Evolutionary conservation across 92 coral and sea anemone species (phyloP), one percentile per base, ranked within the genome.

Genomic region (Paragorgia papillata): DNA sequence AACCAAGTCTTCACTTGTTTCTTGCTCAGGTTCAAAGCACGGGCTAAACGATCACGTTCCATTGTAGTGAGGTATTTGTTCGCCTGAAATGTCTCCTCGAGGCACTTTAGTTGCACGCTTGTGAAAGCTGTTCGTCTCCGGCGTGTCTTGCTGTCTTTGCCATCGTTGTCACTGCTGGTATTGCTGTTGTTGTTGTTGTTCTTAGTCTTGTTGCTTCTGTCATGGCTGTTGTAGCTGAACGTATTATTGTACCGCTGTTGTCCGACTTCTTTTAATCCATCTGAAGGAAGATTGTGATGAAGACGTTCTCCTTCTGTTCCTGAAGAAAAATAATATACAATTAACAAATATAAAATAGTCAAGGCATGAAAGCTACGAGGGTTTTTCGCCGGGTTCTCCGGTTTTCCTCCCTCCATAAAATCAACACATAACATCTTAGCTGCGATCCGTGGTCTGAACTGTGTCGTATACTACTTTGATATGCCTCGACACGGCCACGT

Each of bases 1-100:
- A 49, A 71, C 78, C 78, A 71, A 10, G 78, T 71, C 34, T 63
- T 63, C 6, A 70, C 77, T 27, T 70, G 77, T 70, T 70, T 70
- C 40, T 70, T 70, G 43, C 77, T 70, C 46, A 70, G 59, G 40
- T 70, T 70, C 28, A 70, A 34, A 32, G 77, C 77, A 13, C 77
- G 77, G 28, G 77, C 77, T 14, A 70, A 63, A 22, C 77, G 29
- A 22, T 70, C 77, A 9, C 77, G 77, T 25, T 70, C 77, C 77
- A 70, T 70, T 7, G 77, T 70, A 0, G 77, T 70, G 28, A 70
- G 34, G 35, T 70, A 70, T 19, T 70, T 70, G 57, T 70, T 70
- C n/a, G 77, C 77, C 30, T 70, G 77, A 19, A 70, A 70, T 5
- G 77, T 70, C 12, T 70, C 77, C 40, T 70, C 77, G 20, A 70